Conservation (phyloP, 2,797 vertebrate species). For the Acrossocheilus fasciatus region DNA sequence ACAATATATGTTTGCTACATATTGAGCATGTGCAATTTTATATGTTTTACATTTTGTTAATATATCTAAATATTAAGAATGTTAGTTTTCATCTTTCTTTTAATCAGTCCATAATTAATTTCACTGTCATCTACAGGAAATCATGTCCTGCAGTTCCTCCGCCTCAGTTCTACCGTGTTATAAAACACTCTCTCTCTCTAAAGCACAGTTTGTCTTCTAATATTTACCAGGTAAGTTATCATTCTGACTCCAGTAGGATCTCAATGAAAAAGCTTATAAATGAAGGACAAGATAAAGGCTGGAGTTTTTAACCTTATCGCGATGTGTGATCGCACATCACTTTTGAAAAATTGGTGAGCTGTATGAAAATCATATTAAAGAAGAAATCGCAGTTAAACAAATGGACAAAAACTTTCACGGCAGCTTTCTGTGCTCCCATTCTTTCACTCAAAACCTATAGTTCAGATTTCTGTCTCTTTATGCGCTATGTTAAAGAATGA, state of each 20-base stretch:
- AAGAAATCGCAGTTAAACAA: conserved; percentile 26
- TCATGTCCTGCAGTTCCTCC: background rate
- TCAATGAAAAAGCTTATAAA: conserved; percentile 26
- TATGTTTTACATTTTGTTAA: background rate
- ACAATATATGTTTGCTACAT: background rate
- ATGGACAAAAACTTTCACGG: background rate
- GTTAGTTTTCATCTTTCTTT: background rate
- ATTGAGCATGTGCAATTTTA: background rate
- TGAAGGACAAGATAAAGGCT: conserved; percentile 3
- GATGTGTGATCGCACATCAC: background rate
- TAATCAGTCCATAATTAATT: background rate
- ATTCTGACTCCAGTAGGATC: conserved; percentile 18
- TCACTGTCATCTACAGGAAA: background rate
- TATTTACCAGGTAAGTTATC: conserved; percentile 30
- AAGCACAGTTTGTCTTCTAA: conserved; percentile 20
- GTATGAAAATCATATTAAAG: conserved; percentile 14
- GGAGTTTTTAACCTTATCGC: conserved; percentile 18
- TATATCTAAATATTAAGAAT: background rate
- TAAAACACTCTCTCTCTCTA: conserved; percentile 11
- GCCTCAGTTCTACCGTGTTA: background rate
- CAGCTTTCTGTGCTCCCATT: conserved; percentile 14
- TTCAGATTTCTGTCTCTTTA: conserved; percentile 30
- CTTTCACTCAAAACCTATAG: conserved; percentile 32
- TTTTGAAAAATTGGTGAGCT: conserved; percentile 29
- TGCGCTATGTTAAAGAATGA: conserved; percentile 20